Conservation (phyloP, 2,797 vertebrate species). For the Enteromius treurensis region DNA sequence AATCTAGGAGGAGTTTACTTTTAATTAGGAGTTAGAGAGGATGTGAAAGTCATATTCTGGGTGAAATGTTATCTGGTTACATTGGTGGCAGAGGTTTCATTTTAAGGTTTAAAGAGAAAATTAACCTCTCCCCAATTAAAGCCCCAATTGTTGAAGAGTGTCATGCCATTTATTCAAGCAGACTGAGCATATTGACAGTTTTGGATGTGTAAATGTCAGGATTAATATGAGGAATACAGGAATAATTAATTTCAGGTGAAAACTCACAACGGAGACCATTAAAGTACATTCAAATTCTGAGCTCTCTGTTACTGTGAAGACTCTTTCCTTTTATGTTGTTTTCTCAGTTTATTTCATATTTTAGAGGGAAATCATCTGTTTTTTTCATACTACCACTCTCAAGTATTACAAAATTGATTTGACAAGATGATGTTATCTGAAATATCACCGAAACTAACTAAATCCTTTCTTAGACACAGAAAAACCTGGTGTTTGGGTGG, state of each 20-base stretch:
- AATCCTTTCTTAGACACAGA: neutral
- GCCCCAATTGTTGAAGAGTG: slow-evolving; percentile 62
- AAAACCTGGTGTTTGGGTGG: slow-evolving; percentile 16
- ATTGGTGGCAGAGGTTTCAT: slow-evolving; percentile 59
- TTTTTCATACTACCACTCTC: neutral
- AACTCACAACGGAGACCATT: slow-evolving; percentile 55
- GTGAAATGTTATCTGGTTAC: slow-evolving; percentile 33
- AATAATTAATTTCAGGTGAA: slow-evolving; percentile 63
- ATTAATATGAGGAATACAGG: slow-evolving; percentile 62
- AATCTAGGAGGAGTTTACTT: slow-evolving; percentile 37
- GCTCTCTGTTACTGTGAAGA: slow-evolving; percentile 31
- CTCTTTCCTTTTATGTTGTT: slow-evolving; percentile 19
- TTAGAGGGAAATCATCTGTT: neutral
- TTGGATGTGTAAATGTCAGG: slow-evolving; percentile 68
- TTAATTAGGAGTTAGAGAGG: slow-evolving; percentile 55
- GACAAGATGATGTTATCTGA: slow-evolving; percentile 1
- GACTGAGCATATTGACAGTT: slow-evolving; percentile 65
- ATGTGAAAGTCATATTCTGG: slow-evolving; percentile 42
- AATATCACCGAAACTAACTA: neutral
- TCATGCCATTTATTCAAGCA: slow-evolving; percentile 62
- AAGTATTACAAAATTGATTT: neutral
- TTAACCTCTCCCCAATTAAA: slow-evolving; percentile 63
- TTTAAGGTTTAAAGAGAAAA: slow-evolving; percentile 62
- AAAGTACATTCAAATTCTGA: slow-evolving; percentile 55
- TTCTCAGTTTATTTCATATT: neutral